Conservation (phyloP, 2,113 vertebrate genomes). For the Oreochromis tanganicae region DNA sequence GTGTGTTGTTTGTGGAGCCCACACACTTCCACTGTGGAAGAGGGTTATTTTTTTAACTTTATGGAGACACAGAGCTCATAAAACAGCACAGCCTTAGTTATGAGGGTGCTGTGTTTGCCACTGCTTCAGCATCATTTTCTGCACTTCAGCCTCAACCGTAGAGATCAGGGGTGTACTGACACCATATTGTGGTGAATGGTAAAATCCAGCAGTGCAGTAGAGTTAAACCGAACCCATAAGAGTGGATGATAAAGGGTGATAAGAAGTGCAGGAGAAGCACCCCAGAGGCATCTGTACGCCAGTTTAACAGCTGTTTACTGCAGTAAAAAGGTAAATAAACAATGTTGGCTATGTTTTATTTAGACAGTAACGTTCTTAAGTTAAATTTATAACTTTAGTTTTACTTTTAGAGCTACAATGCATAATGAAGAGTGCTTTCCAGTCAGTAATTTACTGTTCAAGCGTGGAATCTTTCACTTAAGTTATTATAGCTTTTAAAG, state of each 20-base stretch:
- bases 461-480: background rate
- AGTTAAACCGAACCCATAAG: background rate
- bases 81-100: background rate
- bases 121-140: background rate
- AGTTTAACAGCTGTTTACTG: background rate
- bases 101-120: background rate
- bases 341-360: background rate
- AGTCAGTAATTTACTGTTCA: background rate
- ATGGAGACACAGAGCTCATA: slow-evolving; percentile 8
- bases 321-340: background rate
- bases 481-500: background rate
- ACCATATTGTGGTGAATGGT: background rate
- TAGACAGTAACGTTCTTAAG: background rate
- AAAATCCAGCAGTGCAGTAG: background rate
- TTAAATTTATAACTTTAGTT: background rate
- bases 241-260: background rate
- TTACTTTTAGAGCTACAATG: background rate
- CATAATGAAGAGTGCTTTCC: background rate
- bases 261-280: background rate
- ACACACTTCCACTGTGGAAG: background rate
- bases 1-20: background rate
- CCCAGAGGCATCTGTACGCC: background rate
- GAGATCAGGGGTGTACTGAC: background rate
- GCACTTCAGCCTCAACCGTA: background rate
- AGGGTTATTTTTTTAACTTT: background rate